These are phyloP conservation scores for Chelon labrosus DNA, from an alignment of 2,797 vertebrate species.

Conservation along the genomic window DNA sequence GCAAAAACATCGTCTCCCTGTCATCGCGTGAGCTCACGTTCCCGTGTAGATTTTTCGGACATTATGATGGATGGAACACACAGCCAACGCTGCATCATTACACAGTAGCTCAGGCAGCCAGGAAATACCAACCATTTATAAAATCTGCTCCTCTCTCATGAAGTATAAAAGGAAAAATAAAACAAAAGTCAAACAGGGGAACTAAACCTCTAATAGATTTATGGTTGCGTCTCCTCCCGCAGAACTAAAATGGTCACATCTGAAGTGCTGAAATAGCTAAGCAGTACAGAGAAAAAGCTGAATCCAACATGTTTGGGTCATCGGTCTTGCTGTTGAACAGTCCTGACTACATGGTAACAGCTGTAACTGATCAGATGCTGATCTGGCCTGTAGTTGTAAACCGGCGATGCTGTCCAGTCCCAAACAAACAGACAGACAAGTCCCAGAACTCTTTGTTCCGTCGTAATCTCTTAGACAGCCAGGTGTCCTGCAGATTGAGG, in stretches of 20 bases:
- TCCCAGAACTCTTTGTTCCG: constrained; percentile 46
- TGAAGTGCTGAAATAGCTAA: constrained; percentile 34
- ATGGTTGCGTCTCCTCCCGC: constrained; percentile 36
- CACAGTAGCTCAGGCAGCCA: constrained; percentile 76
- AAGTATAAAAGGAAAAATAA: constrained; percentile 63
- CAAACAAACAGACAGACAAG: constrained; percentile 35
- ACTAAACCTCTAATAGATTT: constrained; percentile 55
- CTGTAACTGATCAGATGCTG: constrained; percentile 43
- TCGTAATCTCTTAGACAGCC: constrained; percentile 8
- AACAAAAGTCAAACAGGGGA: constrained; percentile 57
- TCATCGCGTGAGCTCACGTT: constrained; percentile 57
- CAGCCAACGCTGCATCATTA: constrained; percentile 64
- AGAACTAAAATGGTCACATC: constrained; percentile 50
- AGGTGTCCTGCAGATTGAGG: constrained; percentile 5
- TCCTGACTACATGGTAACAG: constrained; percentile 64
- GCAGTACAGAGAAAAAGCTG: constrained; percentile 12
- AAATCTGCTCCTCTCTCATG: constrained; percentile 65
- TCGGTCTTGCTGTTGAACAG: constrained; percentile 72
- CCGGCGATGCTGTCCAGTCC: constrained; percentile 46
- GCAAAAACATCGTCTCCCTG: constrained; percentile 63
- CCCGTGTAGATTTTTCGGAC: constrained; percentile 51
- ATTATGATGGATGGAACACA: constrained; percentile 58
- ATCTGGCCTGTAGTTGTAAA: constrained; percentile 45
- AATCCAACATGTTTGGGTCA: constrained; percentile 43
- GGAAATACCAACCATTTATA: constrained; percentile 71